Base-by-base conservation (phyloP, 1,140 invertebrate genomes). In the Metopolophium dirhodum region DNA sequence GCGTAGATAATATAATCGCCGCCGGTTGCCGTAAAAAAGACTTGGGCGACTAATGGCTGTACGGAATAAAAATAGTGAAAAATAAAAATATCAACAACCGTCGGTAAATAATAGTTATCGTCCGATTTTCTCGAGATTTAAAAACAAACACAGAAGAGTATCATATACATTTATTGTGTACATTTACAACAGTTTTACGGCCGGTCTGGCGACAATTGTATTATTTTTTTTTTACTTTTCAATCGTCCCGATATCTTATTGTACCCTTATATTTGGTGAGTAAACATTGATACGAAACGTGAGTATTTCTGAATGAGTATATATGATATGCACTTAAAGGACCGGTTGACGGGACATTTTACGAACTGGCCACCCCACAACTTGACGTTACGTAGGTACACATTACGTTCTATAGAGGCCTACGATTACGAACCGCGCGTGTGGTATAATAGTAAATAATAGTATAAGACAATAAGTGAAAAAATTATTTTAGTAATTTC, bases 251-350 rank as follows among this genome's bases (percentile, higher is more conserved):
- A 22, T 57, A 57, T 89, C 49, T 57, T n/a, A 22, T 54, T 57
- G 22, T 57, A 23, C 35, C 37, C 23, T 23, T 85, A 41, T 41
- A 26, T 85, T 85, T 41, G 37, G 51, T 89, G 23, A 57, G 35
- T 89, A 89, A 89, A 89, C 20, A 89, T 22, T 87, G 47, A 89
- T 89, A 89, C n/a, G n/a, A 89, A 51, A 89, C 26, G 86, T 54
- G 22, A 47, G 47, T 57, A 87, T 41, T 41, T 54, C 9, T 41
- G 49, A 54, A 47, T 54, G 87, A 89, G 49, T 57, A 57, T 51
- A 89, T 26, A 54, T 54, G 20, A 54, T 54, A 89, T 37, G 88
- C 88, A 89, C 88, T 89, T 89, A 89, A 89, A 89, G 35, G 86
- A 88, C 47, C 22, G 83, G 51, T 89, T 41, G 37, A 57, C 11